phyloP scores from a whole-genome alignment of 2,113 vertebrate genomes.

The Pteropus alecto region DNA sequence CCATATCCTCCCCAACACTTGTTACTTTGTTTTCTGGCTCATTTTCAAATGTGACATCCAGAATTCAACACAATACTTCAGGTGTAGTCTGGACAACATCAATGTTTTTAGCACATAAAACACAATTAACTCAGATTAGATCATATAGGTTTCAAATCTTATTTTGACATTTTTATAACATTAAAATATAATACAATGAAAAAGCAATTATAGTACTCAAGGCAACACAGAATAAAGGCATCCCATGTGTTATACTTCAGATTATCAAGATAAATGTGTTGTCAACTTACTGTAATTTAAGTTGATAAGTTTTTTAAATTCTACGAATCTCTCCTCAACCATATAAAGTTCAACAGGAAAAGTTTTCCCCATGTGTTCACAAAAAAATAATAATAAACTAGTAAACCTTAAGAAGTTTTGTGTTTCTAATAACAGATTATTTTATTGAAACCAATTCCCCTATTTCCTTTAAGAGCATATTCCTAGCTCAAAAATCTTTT shows the following conservation, averaged over 20 bases:
- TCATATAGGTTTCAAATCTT: conserved; percentile 13
- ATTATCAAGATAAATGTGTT: not conserved
- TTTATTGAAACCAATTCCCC: not conserved
- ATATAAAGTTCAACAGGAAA: not conserved
- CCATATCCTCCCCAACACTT: not conserved
- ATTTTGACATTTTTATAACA: conserved; percentile 10
- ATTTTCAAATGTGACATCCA: not conserved
- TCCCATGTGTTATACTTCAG: not conserved
- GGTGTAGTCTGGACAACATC: not conserved
- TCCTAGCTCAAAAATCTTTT: not conserved
- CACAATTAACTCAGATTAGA: not conserved
- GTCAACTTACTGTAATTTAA: not conserved
- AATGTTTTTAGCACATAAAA: not conserved
- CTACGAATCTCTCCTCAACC: not conserved
- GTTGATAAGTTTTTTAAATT: not conserved
- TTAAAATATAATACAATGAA: conserved; percentile 5
- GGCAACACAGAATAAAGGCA: not conserved
- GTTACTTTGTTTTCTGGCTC: not conserved
- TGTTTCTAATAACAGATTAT: not conserved
- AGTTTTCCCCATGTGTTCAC: not conserved
- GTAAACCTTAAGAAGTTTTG: not conserved
- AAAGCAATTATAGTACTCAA: not conserved
- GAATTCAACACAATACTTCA: not conserved
- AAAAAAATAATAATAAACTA: not conserved
- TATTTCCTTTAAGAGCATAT: not conserved